phyloP scores from a whole-genome alignment of 2,113 vertebrate species.

The Ceyx cyanopectus region DNA sequence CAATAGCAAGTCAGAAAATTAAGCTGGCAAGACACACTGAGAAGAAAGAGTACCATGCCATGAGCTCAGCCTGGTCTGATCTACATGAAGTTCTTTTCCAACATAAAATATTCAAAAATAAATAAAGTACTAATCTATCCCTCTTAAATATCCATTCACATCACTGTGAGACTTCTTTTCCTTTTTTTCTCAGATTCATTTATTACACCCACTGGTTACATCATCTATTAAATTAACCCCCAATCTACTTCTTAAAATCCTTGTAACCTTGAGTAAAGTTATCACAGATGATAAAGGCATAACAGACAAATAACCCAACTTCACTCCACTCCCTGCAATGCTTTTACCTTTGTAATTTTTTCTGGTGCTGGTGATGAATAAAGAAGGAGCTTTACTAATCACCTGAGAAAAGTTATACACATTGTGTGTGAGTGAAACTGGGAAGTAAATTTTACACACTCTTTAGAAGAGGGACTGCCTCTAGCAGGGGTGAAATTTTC shows the following conservation, averaged over 20 bases:
- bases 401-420: slow-evolving; percentile 27
- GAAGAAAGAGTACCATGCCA: neutral
- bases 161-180: neutral
- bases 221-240: slow-evolving; percentile 28
- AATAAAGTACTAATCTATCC: neutral
- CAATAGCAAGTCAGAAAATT: neutral
- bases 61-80: neutral
- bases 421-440: neutral
- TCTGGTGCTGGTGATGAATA: slow-evolving; percentile 43
- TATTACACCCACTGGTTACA: slow-evolving; percentile 36
- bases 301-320: slow-evolving; percentile 55
- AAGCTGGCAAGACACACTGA: neutral
- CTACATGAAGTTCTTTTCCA: neutral
- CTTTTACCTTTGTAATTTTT: slow-evolving; percentile 65
- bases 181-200: slow-evolving; percentile 10
- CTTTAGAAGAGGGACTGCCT: neutral
- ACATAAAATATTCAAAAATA: slow-evolving; percentile 36
- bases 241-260: slow-evolving; percentile 15
- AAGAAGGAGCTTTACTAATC: slow-evolving; percentile 40
- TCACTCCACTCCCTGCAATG: slow-evolving; percentile 4
- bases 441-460: neutral
- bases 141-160: neutral
- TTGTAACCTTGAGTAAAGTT: slow-evolving; percentile 60
- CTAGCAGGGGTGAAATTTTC: slow-evolving; percentile 18
- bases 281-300: slow-evolving; percentile 45